Base-by-base conservation (phyloP, 1,140 invertebrate species). In the Drosophila tani region DNA sequence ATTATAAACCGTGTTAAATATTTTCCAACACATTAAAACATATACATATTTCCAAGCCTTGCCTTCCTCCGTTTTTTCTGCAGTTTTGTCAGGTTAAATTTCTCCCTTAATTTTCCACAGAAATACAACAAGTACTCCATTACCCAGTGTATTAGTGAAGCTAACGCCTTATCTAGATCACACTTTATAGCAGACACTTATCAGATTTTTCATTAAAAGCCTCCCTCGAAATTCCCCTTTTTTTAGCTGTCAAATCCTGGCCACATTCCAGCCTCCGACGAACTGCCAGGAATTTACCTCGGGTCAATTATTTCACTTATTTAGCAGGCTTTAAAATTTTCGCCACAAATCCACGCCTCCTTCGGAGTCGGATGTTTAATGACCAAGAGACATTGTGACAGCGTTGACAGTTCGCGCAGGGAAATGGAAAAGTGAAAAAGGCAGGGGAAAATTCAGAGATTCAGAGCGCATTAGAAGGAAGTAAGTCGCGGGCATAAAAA, bases 281-380 rank as follows among this genome's bases (percentile, higher is more conserved):
- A n/a, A 32, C 64, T 47, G 51, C 19, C 65, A 15, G 45, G 67
- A 70, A 76, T 68, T 77, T 17, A 69, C 56, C 65, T 68, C 56
- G 74, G 79, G 82, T 82, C 79, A 85, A 85, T 86, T 85, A 84
- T 86, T 82, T 81, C 71, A 75, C 82, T 86, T 85, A 79, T 79
- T 83, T 79, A 86, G 66, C 43, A 68, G 55, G 63, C 83, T 79
- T 86, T 87, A 87, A 82, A 79, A 69, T 77, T 68, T 56, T 55
- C 29, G 63, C 45, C 56, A 55, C 75, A 77, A 77, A 68, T 76
- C 75, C 64, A 40, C 45, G 58, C 59, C 53, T 47, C 32, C 59
- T 45, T 24, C 58, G 2, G 5, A 59, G 46, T 19, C 60, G 41
- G 50, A 73, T 88, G 83, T 88, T 88, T 86, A 88, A 88, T 87